Conservation (phyloP, 2,888 invertebrate genomes). For the Dynastes hyllus region DNA sequence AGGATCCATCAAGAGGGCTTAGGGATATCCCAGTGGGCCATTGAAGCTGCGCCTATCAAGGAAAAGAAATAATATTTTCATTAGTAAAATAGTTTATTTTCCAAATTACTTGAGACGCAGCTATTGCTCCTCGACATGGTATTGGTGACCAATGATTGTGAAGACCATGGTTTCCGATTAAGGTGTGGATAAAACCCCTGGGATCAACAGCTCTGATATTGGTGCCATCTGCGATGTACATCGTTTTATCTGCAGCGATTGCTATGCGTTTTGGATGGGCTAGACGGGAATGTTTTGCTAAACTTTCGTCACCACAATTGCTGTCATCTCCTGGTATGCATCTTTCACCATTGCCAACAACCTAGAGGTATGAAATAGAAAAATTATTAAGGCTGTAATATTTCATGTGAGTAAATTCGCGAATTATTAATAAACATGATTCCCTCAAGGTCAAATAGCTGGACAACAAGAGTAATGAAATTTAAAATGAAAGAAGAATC, state of each 20-base stretch:
- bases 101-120: conserved; percentile 81
- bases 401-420: no score
- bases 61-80: conserved; percentile 27
- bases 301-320: conserved; percentile 96
- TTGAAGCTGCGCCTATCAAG: conserved; percentile 84
- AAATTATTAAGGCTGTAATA: no score
- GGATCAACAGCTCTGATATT: conserved; percentile 96
- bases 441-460: no score
- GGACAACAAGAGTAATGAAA: no score
- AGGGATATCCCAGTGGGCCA: conserved; percentile 98
- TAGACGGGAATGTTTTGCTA: conserved; percentile 91
- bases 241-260: conserved; percentile 94
- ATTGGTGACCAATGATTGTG: conserved; percentile 93
- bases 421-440: no score
- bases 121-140: conserved; percentile 90
- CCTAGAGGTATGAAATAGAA: conserved; percentile 59
- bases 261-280: conserved; percentile 98
- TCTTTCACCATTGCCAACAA: conserved; percentile 93
- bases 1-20: conserved; percentile 93
- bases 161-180: conserved; percentile 96
- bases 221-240: conserved; percentile 98
- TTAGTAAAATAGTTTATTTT: not conserved
- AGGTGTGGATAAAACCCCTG: conserved; percentile 91
- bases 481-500: no score
- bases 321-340: conserved; percentile 96